Percentiles rank a stretch among this genome's conserved stretches.
Conservation (phyloP, 1,140 invertebrate genomes). For the Euwallacea fornicatus region DNA sequence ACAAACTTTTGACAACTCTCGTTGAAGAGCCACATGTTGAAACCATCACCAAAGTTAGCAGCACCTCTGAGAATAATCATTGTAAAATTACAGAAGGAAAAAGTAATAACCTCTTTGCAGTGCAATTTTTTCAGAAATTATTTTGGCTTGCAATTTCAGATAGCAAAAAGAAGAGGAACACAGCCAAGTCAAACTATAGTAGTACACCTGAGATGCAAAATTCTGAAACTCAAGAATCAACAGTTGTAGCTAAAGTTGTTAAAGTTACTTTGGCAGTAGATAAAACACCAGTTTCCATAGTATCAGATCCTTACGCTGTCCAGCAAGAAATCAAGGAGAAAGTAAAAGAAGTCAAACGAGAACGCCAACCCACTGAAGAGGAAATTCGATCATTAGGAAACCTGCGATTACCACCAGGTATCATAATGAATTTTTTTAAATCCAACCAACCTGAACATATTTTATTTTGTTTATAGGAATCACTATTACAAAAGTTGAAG, state of each 20-base stretch:
- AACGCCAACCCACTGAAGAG: conserved; percentile 31
- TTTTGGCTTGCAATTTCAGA: neutral
- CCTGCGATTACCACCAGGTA: conserved; percentile 70
- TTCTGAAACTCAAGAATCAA: conserved; percentile 42
- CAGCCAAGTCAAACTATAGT: neutral
- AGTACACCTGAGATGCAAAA: conserved; percentile 27
- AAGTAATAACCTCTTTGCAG: too few relatives aligned
- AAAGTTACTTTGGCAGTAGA: conserved; percentile 42
- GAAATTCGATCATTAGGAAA: conserved; percentile 30
- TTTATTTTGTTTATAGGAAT: conserved; percentile 55
- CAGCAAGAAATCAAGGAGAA: conserved; percentile 40
- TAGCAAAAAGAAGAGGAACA: conserved; percentile 23
- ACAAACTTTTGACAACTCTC: conserved; percentile 72
- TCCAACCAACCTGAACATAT: neutral
- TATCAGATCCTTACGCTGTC: conserved; percentile 27
- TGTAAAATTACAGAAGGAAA: neutral
- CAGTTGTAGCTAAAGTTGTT: conserved; percentile 38
- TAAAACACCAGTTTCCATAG: conserved; percentile 23
- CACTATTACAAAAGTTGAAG: conserved; percentile 79
- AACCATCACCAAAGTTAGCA: neutral
- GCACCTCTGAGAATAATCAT: neutral
- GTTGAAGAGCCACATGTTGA: conserved; percentile 64
- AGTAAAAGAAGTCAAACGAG: conserved; percentile 30
- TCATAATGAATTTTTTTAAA: neutral
- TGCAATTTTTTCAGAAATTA: too few relatives aligned